Conservation (phyloP, 2,797 vertebrate genomes). For the Platalea minor region DNA sequence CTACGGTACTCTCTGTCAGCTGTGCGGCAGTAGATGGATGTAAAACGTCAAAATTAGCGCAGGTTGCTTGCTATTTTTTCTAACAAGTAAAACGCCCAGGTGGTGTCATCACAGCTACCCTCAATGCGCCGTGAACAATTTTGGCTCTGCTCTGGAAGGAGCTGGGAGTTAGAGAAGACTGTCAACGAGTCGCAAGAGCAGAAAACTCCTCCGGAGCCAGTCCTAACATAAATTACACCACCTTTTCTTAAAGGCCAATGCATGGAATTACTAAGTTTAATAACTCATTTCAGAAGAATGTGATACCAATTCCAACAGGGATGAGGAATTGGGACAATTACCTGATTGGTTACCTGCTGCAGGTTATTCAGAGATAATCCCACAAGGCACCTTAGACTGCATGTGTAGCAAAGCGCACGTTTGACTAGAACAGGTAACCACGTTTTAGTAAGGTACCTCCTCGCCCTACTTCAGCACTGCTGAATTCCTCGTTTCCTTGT, state of each 20-base stretch:
- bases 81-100: not conserved
- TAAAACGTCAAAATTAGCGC: not conserved
- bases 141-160: not conserved
- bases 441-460: not conserved
- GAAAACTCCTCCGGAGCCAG: not conserved
- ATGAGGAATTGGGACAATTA: not conserved
- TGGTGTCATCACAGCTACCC: not conserved
- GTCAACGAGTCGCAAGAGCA: not conserved
- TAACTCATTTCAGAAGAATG: not conserved
- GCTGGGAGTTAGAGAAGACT: not conserved
- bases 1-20: not conserved
- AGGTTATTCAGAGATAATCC: not conserved
- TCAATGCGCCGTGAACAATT: accelerated
- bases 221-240: not conserved
- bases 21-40: not conserved
- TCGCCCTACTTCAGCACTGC: not conserved
- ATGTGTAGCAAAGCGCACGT: accelerated
- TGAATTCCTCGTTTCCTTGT: not conserved
- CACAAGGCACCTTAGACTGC: not conserved
- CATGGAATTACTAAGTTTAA: not conserved
- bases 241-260: not conserved
- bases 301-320: not conserved
- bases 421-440: not conserved
- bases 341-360: not conserved
- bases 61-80: not conserved